These are phyloP conservation scores for Hyalella azteca DNA, from an alignment of 2,888 invertebrate species.

Conservation along the genomic window DNA sequence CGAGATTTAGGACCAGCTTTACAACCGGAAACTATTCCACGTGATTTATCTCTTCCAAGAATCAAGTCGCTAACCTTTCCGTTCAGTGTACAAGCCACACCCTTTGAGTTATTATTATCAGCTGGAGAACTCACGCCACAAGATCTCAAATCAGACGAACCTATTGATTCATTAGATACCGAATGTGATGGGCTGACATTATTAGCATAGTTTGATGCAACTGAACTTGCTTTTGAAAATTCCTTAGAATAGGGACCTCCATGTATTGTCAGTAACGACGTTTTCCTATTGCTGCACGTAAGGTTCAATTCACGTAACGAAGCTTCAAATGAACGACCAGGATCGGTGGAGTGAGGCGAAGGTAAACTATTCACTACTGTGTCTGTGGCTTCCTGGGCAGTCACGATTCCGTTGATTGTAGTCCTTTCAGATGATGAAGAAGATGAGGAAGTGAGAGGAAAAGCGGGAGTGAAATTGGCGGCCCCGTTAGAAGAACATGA, in stretches of 20 bases:
- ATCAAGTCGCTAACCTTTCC: neutral
- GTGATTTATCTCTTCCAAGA: neutral
- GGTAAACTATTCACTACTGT: neutral
- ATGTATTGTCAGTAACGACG: neutral
- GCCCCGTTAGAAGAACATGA: neutral
- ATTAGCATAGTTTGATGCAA: too few species aligned
- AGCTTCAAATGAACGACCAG: constrained; percentile 18
- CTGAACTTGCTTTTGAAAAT: too few species aligned
- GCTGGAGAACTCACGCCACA: neutral
- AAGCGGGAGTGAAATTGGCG: too few species aligned
- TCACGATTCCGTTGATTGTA: neutral
- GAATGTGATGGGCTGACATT: too few species aligned
- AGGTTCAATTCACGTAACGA: neutral
- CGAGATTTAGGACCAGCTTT: constrained; percentile 25
- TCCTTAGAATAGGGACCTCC: too few species aligned
- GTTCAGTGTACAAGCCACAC: neutral
- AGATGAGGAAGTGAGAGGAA: too few species aligned
- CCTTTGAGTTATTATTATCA: neutral
- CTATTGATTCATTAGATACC: too few species aligned
- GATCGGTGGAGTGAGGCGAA: neutral
- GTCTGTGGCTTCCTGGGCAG: neutral
- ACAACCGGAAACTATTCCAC: constrained; percentile 13
- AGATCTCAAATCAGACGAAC: neutral
- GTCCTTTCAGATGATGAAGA: neutral
- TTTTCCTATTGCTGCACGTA: constrained; percentile 9